Evolutionary conservation across 37 sponge, comb jelly and placozoan species (phyloP).

Genomic region (Spongilla lacustris): DNA sequence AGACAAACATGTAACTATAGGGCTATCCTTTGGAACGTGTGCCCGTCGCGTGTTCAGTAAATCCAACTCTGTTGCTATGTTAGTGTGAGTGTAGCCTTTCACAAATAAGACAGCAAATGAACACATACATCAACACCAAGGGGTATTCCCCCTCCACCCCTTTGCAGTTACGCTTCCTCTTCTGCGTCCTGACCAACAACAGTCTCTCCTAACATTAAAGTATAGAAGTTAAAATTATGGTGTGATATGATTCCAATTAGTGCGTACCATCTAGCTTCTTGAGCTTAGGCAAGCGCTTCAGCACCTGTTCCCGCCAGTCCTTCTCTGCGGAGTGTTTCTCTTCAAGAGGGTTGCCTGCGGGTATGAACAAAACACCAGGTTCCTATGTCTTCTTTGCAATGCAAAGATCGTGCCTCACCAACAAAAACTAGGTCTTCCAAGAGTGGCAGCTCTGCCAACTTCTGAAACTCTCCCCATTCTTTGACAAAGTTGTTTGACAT

Average conservation of each 20-base stretch:
- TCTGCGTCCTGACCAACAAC: slow-evolving; percentile 88
- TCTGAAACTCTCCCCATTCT: slow-evolving; percentile 97
- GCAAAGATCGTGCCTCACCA: slow-evolving; percentile 38
- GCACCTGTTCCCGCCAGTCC: slow-evolving; percentile 91
- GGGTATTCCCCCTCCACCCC: too few species aligned
- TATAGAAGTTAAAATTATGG: background rate
- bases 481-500: slow-evolving; percentile 98
- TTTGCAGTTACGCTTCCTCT: slow-evolving; percentile 68
- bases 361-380: background rate
- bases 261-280: slow-evolving; percentile 92
- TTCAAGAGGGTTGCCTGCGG: slow-evolving; percentile 89
- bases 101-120: background rate
- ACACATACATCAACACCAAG: background rate
- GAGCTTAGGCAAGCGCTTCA: slow-evolving; percentile 83
- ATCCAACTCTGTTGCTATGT: background rate
- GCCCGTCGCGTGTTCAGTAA: too few species aligned
- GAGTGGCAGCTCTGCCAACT: slow-evolving; percentile 85
- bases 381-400: background rate
- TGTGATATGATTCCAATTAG: background rate
- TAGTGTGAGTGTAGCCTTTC: background rate
- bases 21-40: background rate
- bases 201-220: slow-evolving; percentile 52
- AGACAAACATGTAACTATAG: background rate
- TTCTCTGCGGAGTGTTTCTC: slow-evolving; percentile 92
- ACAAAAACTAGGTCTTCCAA: slow-evolving; percentile 95